Evolutionary conservation across 2,797 vertebrate genomes (phyloP).

Genomic region (Alectoris magna): DNA sequence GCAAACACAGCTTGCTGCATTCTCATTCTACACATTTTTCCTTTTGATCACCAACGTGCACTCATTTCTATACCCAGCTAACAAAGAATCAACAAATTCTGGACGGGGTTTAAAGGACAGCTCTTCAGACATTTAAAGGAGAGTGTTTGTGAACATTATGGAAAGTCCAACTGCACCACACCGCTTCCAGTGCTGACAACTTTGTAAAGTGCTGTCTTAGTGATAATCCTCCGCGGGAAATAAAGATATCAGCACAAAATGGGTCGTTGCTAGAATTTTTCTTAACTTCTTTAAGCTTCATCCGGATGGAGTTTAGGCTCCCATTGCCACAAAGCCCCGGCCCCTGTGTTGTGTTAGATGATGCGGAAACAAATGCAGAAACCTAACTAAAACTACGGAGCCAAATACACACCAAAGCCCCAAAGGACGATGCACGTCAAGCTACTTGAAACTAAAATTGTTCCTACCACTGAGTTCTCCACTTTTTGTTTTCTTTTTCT

Average conservation of each 20-base stretch:
- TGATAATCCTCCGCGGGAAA: not conserved
- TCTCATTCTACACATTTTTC: slow-evolving; percentile 9
- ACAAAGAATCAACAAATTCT: not conserved
- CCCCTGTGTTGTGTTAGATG: not conserved
- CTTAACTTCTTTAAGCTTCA: not conserved
- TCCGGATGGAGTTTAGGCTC: not conserved
- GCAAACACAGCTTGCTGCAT: not conserved
- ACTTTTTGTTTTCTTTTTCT: not conserved
- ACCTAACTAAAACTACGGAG: not conserved
- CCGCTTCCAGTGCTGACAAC: not conserved
- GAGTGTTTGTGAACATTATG: not conserved
- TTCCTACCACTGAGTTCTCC: no score
- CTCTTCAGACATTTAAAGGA: not conserved
- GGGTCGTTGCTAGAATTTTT: not conserved
- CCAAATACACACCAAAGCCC: not conserved
- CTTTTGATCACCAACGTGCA: not conserved
- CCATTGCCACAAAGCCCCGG: not conserved
- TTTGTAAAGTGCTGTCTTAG: not conserved
- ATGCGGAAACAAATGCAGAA: not conserved
- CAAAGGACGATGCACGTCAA: not conserved
- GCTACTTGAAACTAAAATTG: not conserved
- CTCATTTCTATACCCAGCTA: not conserved
- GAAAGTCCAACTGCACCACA: not conserved
- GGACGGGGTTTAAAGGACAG: not conserved
- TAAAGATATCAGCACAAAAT: not conserved